Evolutionary conservation across 2,113 vertebrate species (phyloP), one percentile per base, ranked within the genome.

Genomic region (Herpetotheres cachinnans): DNA sequence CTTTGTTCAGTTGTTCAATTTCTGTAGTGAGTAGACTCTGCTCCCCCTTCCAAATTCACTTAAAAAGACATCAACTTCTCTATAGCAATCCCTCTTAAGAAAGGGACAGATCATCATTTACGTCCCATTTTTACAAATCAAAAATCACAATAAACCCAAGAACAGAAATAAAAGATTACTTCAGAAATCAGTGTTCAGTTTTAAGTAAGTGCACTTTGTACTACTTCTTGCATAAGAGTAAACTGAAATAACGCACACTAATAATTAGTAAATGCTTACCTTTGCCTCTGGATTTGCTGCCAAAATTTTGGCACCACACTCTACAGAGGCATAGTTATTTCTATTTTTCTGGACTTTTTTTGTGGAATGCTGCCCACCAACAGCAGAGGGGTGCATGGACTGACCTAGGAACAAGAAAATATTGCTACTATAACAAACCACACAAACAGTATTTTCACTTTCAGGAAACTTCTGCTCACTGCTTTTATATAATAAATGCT

Each of bases 331-430:
- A 42, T 99, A 99, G 94, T 99, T 99, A 98, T 99, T 99, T 95
- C 99, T 99, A 92, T 99, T 99, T 97, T 99, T 99, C 98, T 99
- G 99, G 89, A 99, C 99, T 93, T 99, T 99, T 97, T 99, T 99
- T 40, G 98, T 98, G 42, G 98, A 96, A 96, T 99, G 99, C 56
- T 98, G 98, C 89, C 97, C 98, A 97, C 99, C 98, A 82, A 98
- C 99, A 89, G 98, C 97, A 82, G 99, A 99, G 62, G 98, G 98
- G 79, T 99, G 99, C 97, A 99, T 98, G 90, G 99, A 99, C 93
- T 99, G 99, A 98, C 99, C 99, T 99, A 96, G 88, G 85, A 97
- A 89, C 92, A 97, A 96, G 95, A 92, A 97, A 62, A 98, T 38
- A 76, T 56, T 88, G 82, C 56, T 86, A 61, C 72, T 82, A 8